Conservation (phyloP, 2,113 vertebrate species). For the Triplophysa rosa region DNA sequence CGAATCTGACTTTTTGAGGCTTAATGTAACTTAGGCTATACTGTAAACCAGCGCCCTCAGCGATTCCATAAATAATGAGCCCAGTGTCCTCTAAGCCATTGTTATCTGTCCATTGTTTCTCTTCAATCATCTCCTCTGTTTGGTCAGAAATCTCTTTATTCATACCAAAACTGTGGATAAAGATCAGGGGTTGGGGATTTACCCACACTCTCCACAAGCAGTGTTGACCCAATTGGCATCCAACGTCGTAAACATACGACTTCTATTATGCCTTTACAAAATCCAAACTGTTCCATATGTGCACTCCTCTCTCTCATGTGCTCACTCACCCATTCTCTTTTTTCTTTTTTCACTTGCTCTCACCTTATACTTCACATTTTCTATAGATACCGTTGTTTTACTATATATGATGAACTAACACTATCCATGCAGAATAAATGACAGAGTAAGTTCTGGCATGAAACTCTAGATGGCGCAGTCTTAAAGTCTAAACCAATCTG, state of each 20-base stretch:
- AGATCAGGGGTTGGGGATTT: neutral
- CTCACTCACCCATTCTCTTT: slow-evolving; percentile 6
- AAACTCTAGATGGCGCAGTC: too few species aligned
- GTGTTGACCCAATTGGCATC: slow-evolving; percentile 57
- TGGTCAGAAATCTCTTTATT: slow-evolving; percentile 45
- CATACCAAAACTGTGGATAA: neutral
- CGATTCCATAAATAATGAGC: neutral
- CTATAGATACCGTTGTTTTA: slow-evolving; percentile 21
- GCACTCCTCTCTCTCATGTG: slow-evolving; percentile 15
- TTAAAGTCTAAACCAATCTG: too few species aligned
- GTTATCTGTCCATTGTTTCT: slow-evolving; percentile 9
- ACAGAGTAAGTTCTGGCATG: too few species aligned
- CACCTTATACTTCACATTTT: slow-evolving; percentile 28
- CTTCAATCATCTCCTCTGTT: slow-evolving; percentile 26
- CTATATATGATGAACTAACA: slow-evolving; percentile 25
- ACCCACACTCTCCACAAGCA: slow-evolving; percentile 46
- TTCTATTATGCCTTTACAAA: slow-evolving; percentile 57
- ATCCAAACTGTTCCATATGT: slow-evolving; percentile 52
- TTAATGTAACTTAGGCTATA: neutral
- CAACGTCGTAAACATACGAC: slow-evolving; percentile 52
- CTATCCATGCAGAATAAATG: neutral
- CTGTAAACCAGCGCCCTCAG: neutral
- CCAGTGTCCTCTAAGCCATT: slow-evolving; percentile 14
- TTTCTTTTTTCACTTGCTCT: slow-evolving; percentile 19
- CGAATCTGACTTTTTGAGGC: neutral